Conservation (phyloP, 2,797 vertebrate genomes). For the Ciconia nigra region DNA sequence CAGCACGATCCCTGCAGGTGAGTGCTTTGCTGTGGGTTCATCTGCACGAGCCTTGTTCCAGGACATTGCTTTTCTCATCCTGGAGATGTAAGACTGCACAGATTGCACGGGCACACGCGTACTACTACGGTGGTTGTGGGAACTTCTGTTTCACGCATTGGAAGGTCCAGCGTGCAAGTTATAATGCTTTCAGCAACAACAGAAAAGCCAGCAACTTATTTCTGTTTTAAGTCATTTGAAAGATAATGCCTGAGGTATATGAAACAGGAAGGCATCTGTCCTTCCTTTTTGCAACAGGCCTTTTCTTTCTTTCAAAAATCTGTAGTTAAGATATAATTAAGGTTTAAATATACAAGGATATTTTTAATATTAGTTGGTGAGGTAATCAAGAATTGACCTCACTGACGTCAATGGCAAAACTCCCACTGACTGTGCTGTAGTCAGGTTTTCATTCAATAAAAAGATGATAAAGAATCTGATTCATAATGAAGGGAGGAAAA, state of each 20-base stretch:
- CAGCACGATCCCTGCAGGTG: not conserved
- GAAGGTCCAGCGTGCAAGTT: not conserved
- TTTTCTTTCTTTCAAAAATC: not conserved
- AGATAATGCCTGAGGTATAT: not conserved
- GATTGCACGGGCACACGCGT: accelerated
- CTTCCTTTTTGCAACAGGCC: not conserved
- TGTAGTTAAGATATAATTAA: not conserved
- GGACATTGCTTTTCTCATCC: not conserved
- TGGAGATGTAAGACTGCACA: not conserved
- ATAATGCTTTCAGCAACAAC: not conserved
- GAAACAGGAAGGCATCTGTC: not conserved
- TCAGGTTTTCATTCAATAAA: slow-evolving; percentile 32
- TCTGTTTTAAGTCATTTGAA: not conserved
- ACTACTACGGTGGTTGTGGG: not conserved
- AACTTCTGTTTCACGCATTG: not conserved
- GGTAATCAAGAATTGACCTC: not conserved
- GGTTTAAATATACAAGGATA: not conserved
- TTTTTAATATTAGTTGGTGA: not conserved
- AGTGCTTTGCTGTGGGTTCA: not conserved
- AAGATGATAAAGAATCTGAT: not conserved
- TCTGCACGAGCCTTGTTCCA: not conserved
- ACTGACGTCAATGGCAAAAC: not conserved
- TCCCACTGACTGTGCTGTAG: not conserved
- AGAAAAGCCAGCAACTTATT: not conserved
- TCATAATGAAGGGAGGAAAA: not conserved